A percentile compares a stretch with the other conserved stretches of the same genome.
Conservation (phyloP, 2,888 invertebrate species). For the Drosophila cyrtoloma region DNA sequence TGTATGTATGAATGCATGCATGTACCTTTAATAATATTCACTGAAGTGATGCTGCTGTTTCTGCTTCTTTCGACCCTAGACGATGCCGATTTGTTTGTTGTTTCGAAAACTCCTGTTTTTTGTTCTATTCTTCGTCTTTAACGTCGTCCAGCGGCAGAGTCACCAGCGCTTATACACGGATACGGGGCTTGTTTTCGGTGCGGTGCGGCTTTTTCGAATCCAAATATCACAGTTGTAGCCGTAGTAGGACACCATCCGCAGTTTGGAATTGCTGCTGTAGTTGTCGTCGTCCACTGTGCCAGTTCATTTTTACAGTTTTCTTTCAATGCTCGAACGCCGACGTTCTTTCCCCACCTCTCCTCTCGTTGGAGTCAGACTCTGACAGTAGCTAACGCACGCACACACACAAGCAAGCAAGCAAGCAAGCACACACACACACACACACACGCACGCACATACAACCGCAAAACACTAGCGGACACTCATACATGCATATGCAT, state of each 20-base stretch:
- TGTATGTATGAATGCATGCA: conserved; percentile 44
- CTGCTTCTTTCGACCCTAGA: conserved; percentile 47
- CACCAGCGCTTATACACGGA: conserved; percentile 23
- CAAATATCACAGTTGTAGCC: conserved; percentile 72
- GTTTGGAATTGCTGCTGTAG: conserved; percentile 48
- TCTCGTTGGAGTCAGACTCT: conserved; percentile 48
- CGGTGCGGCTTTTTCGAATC: conserved; percentile 62
- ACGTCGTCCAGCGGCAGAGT: conserved; percentile 50
- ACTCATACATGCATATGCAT: conserved; percentile 56
- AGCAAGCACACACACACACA: conserved; percentile 13
- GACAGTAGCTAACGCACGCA: conserved; percentile 63
- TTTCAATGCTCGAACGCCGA: conserved; percentile 62
- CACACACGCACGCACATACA: conserved; percentile 23
- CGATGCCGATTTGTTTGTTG: conserved; percentile 68
- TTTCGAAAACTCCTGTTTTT: conserved; percentile 38
- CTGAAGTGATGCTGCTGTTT: conserved; percentile 54
- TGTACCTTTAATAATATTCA: conserved; percentile 76
- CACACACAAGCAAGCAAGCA: conserved; percentile 22
- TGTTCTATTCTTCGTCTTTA: conserved; percentile 30
- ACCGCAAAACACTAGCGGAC: conserved; percentile 62
- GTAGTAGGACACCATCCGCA: conserved; percentile 54
- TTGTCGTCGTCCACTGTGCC: conserved; percentile 56
- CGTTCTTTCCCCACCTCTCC: conserved; percentile 47
- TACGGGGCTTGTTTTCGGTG: conserved; percentile 47
- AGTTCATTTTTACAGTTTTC: conserved; percentile 69